These are phyloP conservation scores for Aphis craccivora DNA, from an alignment of 1,140 invertebrate species.

Conservation along the genomic window DNA sequence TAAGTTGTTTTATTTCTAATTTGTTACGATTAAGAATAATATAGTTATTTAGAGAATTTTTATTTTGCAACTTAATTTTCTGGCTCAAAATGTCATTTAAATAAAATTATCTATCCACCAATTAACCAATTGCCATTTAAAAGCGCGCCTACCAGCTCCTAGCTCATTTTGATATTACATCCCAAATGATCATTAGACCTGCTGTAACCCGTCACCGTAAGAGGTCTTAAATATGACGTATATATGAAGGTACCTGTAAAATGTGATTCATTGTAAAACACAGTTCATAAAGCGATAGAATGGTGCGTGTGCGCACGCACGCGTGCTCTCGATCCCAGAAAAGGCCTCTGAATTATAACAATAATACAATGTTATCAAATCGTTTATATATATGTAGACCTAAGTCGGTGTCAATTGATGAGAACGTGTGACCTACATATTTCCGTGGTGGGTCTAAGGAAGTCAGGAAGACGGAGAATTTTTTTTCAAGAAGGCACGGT, in stretches of 20 bases:
- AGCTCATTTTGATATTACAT: not conserved
- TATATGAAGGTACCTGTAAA: not conserved
- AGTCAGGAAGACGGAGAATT: conserved; percentile 28
- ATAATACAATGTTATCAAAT: conserved; percentile 47
- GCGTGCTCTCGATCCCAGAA: conserved; percentile 29
- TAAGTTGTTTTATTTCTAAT: not conserved
- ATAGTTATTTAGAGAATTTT: not conserved
- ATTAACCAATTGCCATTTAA: not conserved
- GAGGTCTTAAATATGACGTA: not conserved
- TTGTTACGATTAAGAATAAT: not conserved
- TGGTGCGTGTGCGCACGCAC: not conserved
- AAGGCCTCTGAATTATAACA: conserved; percentile 47
- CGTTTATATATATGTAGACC: conserved; percentile 11
- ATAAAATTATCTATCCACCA: not conserved
- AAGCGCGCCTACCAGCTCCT: not conserved
- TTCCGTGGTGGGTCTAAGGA: not conserved
- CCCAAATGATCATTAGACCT: not conserved
- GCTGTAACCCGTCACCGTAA: not conserved
- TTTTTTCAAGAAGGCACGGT: not conserved
- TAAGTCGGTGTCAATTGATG: conserved; percentile 42
- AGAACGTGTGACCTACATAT: conserved; percentile 50
- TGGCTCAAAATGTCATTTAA: not conserved
- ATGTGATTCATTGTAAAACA: not conserved
- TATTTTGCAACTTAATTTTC: not conserved
- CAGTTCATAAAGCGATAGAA: not conserved